Base-by-base conservation (phyloP, 2,888 invertebrate genomes). In the Cabera pusaria region DNA sequence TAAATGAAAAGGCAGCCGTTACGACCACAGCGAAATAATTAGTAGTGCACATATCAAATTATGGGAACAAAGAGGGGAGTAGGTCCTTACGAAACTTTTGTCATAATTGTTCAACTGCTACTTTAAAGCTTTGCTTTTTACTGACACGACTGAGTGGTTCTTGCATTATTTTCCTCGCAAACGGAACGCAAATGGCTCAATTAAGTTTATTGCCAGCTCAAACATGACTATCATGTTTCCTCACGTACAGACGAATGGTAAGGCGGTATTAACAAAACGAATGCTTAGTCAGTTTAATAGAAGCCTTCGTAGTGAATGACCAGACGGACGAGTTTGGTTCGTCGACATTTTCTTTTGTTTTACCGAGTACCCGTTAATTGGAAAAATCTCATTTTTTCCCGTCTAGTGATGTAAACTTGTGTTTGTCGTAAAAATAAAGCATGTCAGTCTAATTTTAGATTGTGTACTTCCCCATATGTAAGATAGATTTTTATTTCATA, bases 351-450 rank as follows among this genome's bases (percentile, higher is more conserved):
- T 73, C 73, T 72, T 73, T 77, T 73, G 66, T 67, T 67, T 67
- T 51, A 58, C 61, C 56, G 55, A 56, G 63, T 58, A 68, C 62
- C 58, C 56, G 51, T 67, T 82, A 81, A 82, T 83, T 84, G 81
- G 71, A 82, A 83, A 81, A 74, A 68, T 75, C 75, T 80, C 72
- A 76, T 76, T 74, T 73, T 56, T 59, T 56, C 60, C 57, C 60
- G 63, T 61, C 71, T 72, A 69, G 67, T 70, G 66, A 67, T 52
- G 60, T 61, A 71, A 71, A 74, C 65, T 72, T 74, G 70, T 55
- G 56, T 53, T 43, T 51, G 48, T 62, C 59, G 51, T 53, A 61
- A 37, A 59, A 45, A 27, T 27, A 14, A 36, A 5, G 5, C 5
- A 8, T 22, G 6, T 8, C 4, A 16, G 9, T 28, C 17, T 24